phyloP scores from a whole-genome alignment of 2,888 invertebrate genomes.

The Ichneumon xanthorius region DNA sequence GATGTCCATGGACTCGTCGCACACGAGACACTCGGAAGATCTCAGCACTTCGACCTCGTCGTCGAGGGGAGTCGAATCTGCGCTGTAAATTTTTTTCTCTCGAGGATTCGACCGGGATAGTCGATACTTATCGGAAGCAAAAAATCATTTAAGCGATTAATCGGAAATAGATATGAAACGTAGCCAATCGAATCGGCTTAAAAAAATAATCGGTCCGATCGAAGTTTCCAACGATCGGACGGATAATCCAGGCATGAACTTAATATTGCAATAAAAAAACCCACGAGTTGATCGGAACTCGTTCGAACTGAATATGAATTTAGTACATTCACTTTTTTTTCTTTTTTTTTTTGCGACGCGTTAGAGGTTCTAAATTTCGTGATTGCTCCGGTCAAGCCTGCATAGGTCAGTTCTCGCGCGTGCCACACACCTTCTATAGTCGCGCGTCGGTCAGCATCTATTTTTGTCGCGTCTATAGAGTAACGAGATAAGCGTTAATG shows the following conservation, averaged over 20 bases:
- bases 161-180: background rate
- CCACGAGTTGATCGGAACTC: constrained; percentile 8
- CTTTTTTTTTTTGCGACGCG: background rate
- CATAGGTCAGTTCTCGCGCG: constrained; percentile 44
- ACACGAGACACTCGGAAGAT: constrained; percentile 82
- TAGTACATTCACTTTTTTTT: background rate
- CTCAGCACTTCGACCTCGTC: constrained; percentile 80
- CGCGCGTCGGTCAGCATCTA: constrained; percentile 30
- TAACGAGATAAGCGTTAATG: constrained; percentile 35
- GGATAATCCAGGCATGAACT: background rate
- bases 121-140: background rate
- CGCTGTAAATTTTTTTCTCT: constrained; percentile 73
- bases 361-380: constrained; percentile 23
- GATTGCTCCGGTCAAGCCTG: constrained; percentile 14
- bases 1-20: constrained; percentile 91
- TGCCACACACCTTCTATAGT: constrained; percentile 12
- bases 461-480: constrained; percentile 51
- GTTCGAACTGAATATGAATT: constrained; percentile 6
- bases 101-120: background rate
- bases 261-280: constrained; percentile 21
- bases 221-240: background rate
- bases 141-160: background rate
- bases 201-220: background rate
- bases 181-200: background rate
- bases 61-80: constrained; percentile 81